These are phyloP conservation scores for Ornithoptera priamus DNA, from an alignment of 2,888 invertebrate genomes.

Conservation along the genomic window DNA sequence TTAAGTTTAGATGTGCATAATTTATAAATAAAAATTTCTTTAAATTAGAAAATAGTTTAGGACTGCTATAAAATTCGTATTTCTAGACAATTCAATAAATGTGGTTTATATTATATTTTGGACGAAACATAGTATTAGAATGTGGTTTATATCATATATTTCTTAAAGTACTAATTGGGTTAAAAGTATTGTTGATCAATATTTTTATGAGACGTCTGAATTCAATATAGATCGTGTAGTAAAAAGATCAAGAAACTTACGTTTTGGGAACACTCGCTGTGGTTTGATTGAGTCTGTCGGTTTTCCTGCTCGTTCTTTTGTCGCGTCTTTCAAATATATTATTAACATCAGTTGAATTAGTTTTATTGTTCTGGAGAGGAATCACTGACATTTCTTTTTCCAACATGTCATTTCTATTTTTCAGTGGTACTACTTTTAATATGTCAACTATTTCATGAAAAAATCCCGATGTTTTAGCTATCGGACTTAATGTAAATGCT, in stretches of 20 bases:
- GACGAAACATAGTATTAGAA: no score
- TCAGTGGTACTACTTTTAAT: slow-evolving; percentile 66
- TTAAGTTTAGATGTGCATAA: no score
- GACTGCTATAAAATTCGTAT: no score
- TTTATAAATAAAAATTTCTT: no score
- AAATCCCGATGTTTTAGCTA: slow-evolving; percentile 38
- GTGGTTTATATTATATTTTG: no score
- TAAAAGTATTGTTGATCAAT: no score
- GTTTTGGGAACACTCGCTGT: slow-evolving; percentile 75
- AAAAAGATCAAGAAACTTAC: slow-evolving; percentile 48
- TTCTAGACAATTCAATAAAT: no score
- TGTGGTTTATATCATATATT: no score
- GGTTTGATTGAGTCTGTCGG: slow-evolving; percentile 73
- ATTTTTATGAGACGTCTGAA: no score
- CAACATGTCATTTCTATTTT: slow-evolving; percentile 35
- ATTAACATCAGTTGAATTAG: slow-evolving; percentile 66
- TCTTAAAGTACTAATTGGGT: no score
- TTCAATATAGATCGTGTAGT: no score
- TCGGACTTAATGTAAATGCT: slow-evolving; percentile 48
- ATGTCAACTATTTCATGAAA: slow-evolving; percentile 52
- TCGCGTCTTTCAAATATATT: slow-evolving; percentile 67
- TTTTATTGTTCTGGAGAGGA: slow-evolving; percentile 61
- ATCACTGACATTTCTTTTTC: slow-evolving; percentile 59
- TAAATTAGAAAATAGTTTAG: no score
- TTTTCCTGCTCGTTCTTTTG: slow-evolving; percentile 75